phyloP scores from a whole-genome alignment of 2,888 invertebrate species.

The Cecidostiba fungosa region DNA sequence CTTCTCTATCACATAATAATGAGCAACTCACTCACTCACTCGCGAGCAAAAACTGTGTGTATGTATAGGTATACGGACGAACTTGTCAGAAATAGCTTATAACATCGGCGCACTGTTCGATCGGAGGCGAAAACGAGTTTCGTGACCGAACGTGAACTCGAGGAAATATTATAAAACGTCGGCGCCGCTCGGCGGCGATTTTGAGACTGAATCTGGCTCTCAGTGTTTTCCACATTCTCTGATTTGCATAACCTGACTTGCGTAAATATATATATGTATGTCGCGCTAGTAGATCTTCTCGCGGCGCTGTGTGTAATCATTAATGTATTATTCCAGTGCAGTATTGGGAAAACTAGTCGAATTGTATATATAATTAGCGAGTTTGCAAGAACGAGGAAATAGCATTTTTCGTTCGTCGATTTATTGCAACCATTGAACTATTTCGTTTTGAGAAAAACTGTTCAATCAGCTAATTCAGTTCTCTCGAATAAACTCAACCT shows the following conservation, averaged over 20 bases:
- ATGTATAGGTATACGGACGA: too few relatives aligned
- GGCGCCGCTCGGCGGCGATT: constrained; percentile 16
- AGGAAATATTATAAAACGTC: constrained; percentile 23
- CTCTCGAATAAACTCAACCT: background rate
- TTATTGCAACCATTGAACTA: too few relatives aligned
- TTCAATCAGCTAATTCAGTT: background rate
- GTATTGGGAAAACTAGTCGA: constrained; percentile 9
- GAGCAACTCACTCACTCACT: background rate
- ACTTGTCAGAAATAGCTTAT: background rate
- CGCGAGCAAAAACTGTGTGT: background rate
- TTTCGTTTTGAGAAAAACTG: too few relatives aligned
- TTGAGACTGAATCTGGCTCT: constrained; percentile 26
- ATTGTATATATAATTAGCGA: constrained; percentile 15
- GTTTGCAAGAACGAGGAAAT: background rate
- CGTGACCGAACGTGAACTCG: background rate
- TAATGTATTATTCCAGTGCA: constrained; percentile 21
- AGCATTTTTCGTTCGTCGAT: too few relatives aligned
- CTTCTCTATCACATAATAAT: background rate
- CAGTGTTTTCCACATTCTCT: constrained; percentile 49
- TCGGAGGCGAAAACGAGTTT: constrained; percentile 12
- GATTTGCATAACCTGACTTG: constrained; percentile 55
- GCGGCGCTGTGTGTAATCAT: constrained; percentile 36
- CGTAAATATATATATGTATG: constrained; percentile 12
- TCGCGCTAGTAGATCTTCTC: background rate
- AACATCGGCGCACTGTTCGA: background rate